Percentiles rank a stretch among this genome's conserved stretches.
Evolutionary conservation across 53 echinoderm and acorn worm species (phyloP).

Genomic region (Zoroaster sp.): DNA sequence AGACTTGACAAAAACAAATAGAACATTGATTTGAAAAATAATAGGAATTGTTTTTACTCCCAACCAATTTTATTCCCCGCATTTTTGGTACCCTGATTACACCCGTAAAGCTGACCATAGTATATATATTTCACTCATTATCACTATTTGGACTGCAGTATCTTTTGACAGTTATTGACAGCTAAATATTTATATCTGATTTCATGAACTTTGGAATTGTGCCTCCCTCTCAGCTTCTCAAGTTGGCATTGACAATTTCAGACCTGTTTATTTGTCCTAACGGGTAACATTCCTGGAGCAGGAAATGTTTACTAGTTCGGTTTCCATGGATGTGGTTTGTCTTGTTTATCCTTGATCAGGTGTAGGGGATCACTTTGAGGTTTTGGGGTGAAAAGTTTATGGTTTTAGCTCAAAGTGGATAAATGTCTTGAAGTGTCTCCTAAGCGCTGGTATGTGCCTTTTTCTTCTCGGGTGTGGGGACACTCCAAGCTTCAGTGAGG

Average conservation of each 20-base stretch:
- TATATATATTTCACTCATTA: too few relatives aligned
- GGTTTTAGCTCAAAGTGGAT: background rate
- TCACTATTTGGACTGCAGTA: background rate
- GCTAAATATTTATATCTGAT: slow-evolving; percentile 48
- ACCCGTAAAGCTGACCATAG: background rate
- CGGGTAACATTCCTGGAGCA: slow-evolving; percentile 22
- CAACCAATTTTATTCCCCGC: too few relatives aligned
- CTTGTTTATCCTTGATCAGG: background rate
- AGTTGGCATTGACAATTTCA: background rate
- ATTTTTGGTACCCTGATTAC: too few relatives aligned
- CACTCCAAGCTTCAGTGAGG: background rate
- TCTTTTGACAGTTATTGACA: slow-evolving; percentile 38
- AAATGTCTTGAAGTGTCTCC: background rate
- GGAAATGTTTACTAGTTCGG: slow-evolving; percentile 3
- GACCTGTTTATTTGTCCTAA: slow-evolving; percentile 40
- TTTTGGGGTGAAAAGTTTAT: slow-evolving; percentile 47
- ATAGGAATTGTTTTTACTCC: too few relatives aligned
- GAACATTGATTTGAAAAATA: too few relatives aligned
- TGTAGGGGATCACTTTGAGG: background rate
- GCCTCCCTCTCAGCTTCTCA: slow-evolving; percentile 2
- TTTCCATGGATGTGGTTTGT: slow-evolving; percentile 14
- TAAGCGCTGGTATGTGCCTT: background rate
- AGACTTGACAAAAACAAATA: too few relatives aligned
- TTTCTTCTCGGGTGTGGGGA: background rate
- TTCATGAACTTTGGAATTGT: background rate